Evolutionary conservation across 2,797 vertebrate genomes (phyloP).

Genomic region (Chloroceryle inda): DNA sequence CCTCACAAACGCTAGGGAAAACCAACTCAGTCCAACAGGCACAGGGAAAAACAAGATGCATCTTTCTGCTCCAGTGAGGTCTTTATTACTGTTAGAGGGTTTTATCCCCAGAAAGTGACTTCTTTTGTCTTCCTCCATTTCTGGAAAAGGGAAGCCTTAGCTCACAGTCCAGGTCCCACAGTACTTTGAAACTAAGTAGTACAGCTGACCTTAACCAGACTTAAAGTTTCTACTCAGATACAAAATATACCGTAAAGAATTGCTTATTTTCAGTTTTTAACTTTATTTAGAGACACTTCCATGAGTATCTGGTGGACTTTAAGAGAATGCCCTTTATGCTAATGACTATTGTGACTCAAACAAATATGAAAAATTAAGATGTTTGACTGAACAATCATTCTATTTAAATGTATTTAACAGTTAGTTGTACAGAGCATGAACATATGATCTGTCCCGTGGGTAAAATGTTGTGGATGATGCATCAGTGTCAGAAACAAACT

Average conservation of each 20-base stretch:
- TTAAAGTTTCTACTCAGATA: background rate
- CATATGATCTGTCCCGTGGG: background rate
- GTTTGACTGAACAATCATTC: background rate
- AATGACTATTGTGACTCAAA: background rate
- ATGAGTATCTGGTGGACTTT: background rate
- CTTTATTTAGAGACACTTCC: background rate
- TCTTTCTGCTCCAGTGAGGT: constrained; percentile 29
- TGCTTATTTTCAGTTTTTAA: background rate
- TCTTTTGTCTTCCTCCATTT: background rate
- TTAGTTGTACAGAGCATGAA: background rate
- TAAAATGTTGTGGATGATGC: background rate
- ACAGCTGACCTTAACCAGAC: background rate
- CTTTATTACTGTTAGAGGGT: background rate
- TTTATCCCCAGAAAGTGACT: background rate
- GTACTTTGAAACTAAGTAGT: background rate
- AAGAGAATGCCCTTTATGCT: background rate
- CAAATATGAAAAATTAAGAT: background rate
- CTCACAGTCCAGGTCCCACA: background rate
- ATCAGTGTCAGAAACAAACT: background rate
- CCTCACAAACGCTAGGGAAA: constrained; percentile 16
- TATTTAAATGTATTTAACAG: background rate
- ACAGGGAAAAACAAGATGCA: background rate
- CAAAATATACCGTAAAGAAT: background rate
- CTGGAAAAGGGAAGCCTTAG: background rate
- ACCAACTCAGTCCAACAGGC: background rate